Percentiles rank a stretch among this genome's conserved stretches.
These are phyloP conservation scores for Rhabdophis nuchalis DNA, from an alignment of 2,797 vertebrate genomes.

Conservation along the genomic window DNA sequence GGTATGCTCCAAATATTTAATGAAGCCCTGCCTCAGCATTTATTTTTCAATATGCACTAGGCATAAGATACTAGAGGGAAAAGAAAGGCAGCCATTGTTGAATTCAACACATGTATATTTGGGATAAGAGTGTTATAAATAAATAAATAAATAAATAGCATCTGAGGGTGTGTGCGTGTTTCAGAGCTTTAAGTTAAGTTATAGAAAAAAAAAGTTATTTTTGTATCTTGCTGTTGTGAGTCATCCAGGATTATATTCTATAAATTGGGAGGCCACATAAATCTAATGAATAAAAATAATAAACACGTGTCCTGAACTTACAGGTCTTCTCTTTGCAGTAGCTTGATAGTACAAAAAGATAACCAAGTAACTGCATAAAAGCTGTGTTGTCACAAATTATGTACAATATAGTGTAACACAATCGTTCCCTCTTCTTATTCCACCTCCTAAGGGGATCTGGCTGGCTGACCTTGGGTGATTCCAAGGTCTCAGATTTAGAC, in stretches of 20 bases:
- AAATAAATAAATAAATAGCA: too few relatives aligned
- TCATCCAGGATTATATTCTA: background rate
- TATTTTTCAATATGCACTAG: background rate
- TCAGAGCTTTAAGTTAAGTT: background rate
- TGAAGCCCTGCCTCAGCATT: background rate
- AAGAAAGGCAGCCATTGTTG: background rate
- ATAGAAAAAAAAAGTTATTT: too few relatives aligned
- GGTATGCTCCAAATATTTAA: background rate
- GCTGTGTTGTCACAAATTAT: background rate
- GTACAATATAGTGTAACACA: background rate
- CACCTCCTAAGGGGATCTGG: background rate
- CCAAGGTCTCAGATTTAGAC: background rate
- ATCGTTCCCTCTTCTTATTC: background rate
- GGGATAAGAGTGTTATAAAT: background rate
- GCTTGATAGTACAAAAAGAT: background rate
- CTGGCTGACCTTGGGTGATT: background rate
- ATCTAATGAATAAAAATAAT: background rate
- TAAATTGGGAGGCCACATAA: background rate
- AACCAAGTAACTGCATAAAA: background rate
- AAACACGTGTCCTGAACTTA: background rate
- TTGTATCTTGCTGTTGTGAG: background rate
- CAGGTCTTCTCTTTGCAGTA: background rate
- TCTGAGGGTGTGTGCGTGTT: background rate
- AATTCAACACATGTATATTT: background rate
- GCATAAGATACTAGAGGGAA: background rate